Base-by-base conservation (phyloP, 1,140 invertebrate species). In the Lucilia sericata region DNA sequence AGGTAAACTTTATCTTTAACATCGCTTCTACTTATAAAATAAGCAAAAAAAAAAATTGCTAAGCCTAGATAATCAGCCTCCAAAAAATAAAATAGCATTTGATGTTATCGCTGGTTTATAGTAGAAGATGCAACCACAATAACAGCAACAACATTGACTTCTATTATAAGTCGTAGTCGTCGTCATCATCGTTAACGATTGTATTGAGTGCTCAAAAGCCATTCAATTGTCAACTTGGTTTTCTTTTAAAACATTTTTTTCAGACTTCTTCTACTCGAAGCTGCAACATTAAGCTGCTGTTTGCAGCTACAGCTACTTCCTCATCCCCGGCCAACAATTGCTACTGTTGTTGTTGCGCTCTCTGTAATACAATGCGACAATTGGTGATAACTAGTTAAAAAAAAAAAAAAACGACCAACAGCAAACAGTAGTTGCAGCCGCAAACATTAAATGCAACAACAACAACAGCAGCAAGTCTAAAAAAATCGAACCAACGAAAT, bases 181-280 rank as follows among this genome's bases (percentile, higher is more conserved):
- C 60, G 51, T 60, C 55, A n/a, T 60, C 55, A 60, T 75, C 74
- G 34, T 78, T 78, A 78, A 78, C 75, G 75, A 78, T 78, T 78
- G 75, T 78, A 78, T 78, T 78, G 75, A 78, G 75, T 78, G 75
- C 75, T 78, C 75, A 78, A 78, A 78, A 47, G 75, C 75, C 36
- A 78, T 78, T 78, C 75, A 78, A 78, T 78, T 78, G 75, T 78
- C 75, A 78, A 78, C 75, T 78, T 78, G n/a, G 65, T 70, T 70
- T 70, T 70, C 19, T 60, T 60, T 14, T 60, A 60, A 60, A 60
- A 60, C 55, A 14, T 60, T 60, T 60, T 60, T n/a, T 42, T 42
- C 42, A 8, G 42, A 8, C 42, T 7, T 42, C 42, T 42, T 3
- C 10, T 42, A 42, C 42, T 42, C 42, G 42, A 2, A 42, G 42